Evolutionary conservation across 2,113 vertebrate genomes (phyloP), one percentile per base, ranked within the genome.

Genomic region (Brachypteracias leptosomus): DNA sequence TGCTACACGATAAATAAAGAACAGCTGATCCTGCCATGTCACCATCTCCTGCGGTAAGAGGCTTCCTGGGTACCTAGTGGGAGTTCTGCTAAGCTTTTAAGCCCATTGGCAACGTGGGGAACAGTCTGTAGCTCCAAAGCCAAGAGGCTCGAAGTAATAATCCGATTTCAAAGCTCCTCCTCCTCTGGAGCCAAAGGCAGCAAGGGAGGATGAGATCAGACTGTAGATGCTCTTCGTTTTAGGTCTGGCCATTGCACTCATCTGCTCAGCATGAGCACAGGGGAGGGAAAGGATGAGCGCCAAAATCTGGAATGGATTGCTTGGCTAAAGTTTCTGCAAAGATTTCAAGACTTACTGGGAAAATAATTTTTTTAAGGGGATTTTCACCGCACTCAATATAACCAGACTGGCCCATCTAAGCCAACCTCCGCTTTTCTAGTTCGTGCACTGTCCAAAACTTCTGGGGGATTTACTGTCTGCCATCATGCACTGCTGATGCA

Each of bases 51-150:
- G 88, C 16, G 7, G 88, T 97, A 97, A 97, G 97, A 97, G 94
- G 96, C 96, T 97, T 97, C 97, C 93, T 95, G 95, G 93, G 81
- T 94, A 97, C 94, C 97, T 96, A 97, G 93, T 97, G 95, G 97
- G 95, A 97, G 95, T 95, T 97, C 93, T 95, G 95, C 95, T 97
- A 97, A 97, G 95, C 97, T 90, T 96, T 97, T 97, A 97, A 97
- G 95, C 95, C 96, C 95, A 96, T 95, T 97, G 97, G 95, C 94
- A 97, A 96, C 6, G 44, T 97, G 92, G 96, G 96, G 95, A 96
- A 96, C 96, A 96, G 96, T 93, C 95, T 97, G 94, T 94, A 97
- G 95, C 91, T 97, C 90, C 91, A 97, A 96, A 97, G 96, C 92
- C 94, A 97, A 96, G 89, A 96, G 95, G 90, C 95, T 97, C 78